Base-by-base conservation (phyloP, 2,888 invertebrate species). In the Melipona bicolor region DNA sequence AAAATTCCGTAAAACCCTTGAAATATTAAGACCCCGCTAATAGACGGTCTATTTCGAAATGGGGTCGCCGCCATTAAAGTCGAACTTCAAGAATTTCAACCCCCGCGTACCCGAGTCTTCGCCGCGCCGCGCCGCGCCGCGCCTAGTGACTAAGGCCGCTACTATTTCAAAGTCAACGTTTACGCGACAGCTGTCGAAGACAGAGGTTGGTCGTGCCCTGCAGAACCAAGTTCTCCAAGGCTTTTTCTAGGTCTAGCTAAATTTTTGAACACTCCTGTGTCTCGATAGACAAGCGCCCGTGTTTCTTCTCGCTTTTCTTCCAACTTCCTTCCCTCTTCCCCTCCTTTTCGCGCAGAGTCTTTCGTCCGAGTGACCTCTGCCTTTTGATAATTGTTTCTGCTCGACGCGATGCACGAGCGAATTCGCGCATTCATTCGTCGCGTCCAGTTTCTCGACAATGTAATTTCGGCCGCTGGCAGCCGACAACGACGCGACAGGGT, bases 51-150 rank as follows among this genome's bases (percentile, higher is more conserved):
- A 80, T 79, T 83, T 64, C 70, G 80, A 85, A 89, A 87, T 77
- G 78, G 64, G 88, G 90, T 86, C 80, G 72, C 80, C 84, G 72
- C 82, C 81, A 65, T 89, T 89, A 87, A 87, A 84, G 90, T 90
- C 87, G 77, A 82, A 82, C 81, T 85, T 90, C 68, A 82, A 79
- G 81, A 86, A 90, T 90, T 89, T 83, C 32, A 61, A 9, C 27
- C 65, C 69, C 61, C 68, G 52, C 67, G 77, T 21, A 15, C 19
- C 65, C 15, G 78, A 81, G 74, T 74, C 79, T 80, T 71, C 70
- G 4, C 15, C 24, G 13, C 59, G 78, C 43, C 0, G 43, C 43
- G 9, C 43, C 68, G 13, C 59, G 78, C 43, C 2, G 43, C 43
- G 9, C 43, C 68, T 19, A 61, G 65, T 75, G 80, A 82, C 77